phyloP scores from a whole-genome alignment of 2,113 vertebrate species.

The Xyrauchen texanus region DNA sequence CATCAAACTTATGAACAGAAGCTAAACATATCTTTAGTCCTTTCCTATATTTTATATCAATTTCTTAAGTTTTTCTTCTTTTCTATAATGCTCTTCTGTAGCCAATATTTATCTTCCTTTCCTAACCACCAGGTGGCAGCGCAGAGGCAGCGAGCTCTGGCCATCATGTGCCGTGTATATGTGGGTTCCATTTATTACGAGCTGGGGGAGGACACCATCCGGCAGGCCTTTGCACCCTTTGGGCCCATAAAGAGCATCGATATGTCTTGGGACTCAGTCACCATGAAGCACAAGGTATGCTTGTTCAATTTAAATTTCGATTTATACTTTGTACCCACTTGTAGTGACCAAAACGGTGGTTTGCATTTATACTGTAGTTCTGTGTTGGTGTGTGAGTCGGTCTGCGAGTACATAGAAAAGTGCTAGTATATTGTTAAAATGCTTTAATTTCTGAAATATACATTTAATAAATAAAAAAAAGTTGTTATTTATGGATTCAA shows the following conservation, averaged over 20 bases:
- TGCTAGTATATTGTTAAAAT: too few relatives aligned
- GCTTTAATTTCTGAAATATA: too few relatives aligned
- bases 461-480: too few relatives aligned
- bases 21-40: background rate
- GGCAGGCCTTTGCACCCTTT: slow-evolving; percentile 96
- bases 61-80: slow-evolving; percentile 48
- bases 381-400: too few relatives aligned
- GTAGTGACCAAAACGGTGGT: too few relatives aligned
- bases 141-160: slow-evolving; percentile 94
- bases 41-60: slow-evolving; percentile 21
- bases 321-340: too few relatives aligned
- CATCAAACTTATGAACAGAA: background rate
- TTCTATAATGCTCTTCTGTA: slow-evolving; percentile 54
- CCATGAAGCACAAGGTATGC: slow-evolving; percentile 98
- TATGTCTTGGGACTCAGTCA: slow-evolving; percentile 99
- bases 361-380: too few relatives aligned
- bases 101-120: slow-evolving; percentile 57
- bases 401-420: too few relatives aligned
- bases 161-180: slow-evolving; percentile 98
- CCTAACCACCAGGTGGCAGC: slow-evolving; percentile 87
- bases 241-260: slow-evolving; percentile 99
- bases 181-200: slow-evolving; percentile 99
- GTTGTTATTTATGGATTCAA: too few relatives aligned
- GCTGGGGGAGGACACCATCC: slow-evolving; percentile 96
- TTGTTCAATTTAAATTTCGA: background rate